phyloP scores from a whole-genome alignment of 2,113 vertebrate species.

The Athene cunicularia region DNA sequence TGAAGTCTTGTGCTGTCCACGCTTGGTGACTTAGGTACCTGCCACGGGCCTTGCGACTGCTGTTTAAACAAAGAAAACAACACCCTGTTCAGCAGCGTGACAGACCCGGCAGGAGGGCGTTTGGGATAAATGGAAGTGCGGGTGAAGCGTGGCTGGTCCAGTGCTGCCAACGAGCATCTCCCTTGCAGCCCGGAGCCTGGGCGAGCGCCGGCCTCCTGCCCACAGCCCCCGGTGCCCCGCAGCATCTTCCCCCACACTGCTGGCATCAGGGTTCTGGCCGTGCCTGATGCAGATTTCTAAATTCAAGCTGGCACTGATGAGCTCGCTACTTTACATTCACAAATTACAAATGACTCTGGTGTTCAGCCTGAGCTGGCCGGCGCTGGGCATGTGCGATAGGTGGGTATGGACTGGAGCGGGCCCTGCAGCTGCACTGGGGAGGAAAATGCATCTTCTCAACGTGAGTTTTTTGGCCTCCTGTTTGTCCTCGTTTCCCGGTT shows the following conservation, averaged over 20 bases:
- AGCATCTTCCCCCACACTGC: rapidly evolving
- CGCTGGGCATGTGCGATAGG: rapidly evolving
- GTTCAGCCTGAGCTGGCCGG: not conserved
- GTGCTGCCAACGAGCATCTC: no score
- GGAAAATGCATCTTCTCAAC: not conserved
- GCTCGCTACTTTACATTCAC: not conserved
- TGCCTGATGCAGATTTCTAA: not conserved
- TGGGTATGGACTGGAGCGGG: rapidly evolving
- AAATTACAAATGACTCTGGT: not conserved
- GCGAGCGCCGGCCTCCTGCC: not conserved
- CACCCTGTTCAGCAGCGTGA: rapidly evolving
- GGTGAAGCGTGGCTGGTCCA: not conserved
- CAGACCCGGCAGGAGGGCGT: not conserved
- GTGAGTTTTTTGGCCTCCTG: rapidly evolving
- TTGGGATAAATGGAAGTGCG: not conserved
- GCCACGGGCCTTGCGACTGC: not conserved
- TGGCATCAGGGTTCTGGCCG: rapidly evolving
- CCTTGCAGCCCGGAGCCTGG: not conserved
- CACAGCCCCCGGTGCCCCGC: rapidly evolving
- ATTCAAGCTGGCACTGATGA: not conserved
- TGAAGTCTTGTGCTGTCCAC: rapidly evolving
- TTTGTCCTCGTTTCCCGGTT: not conserved
- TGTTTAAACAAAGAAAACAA: not conserved
- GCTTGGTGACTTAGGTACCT: not conserved
- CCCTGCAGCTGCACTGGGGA: rapidly evolving